Evolutionary conservation across 2,888 invertebrate genomes (phyloP), one percentile per base, ranked within the genome.

Genomic region (Lysandra bellargus): DNA sequence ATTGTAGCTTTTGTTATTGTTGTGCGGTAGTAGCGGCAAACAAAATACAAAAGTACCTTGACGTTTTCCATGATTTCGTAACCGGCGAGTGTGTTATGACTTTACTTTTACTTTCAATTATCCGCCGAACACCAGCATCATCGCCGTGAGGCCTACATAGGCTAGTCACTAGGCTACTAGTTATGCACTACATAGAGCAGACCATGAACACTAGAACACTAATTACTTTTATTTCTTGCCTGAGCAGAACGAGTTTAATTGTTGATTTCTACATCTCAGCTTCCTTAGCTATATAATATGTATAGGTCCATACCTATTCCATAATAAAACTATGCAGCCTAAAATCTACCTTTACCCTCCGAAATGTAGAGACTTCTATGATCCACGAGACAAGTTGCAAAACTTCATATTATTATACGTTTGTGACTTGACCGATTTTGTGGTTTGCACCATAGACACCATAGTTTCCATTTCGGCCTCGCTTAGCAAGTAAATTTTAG

Each of bases 31-130:
- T 9, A 30, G 64, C 69, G 40, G 44, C 49, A 33, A 75, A 75
- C 33, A 57, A 76, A 57, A 76, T 44, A 7, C 2, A 9, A 9
- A 5, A 5, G 30, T 75, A 53, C 49, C 75, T 30, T 30, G 7
- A 30, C 75, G 14, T 23, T 75, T 75, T 75, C 75, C 75, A 75
- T 49, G 30, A 75, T 75, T 75, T 75, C 75, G 75, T 75, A 75
- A 75, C 30, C 44, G 73, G 30, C 53, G 12, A 12, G 75, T 75
- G 75, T 75, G 53, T 75, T 75, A 75, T 53, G 75, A 75, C 75
- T 75, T 69, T 53, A 75, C 75, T 75, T 75, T 75, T 75, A 75
- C 75, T 75, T 75, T 75, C 75, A 75, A 75, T 75, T 75, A 75
- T 49, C 30, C 4, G 23, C 69, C 14, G 69, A 14, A 12, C 33